Evolutionary conservation across 2,113 vertebrate species (phyloP), one percentile per base, ranked within the genome.

Genomic region (Piaya cayana): DNA sequence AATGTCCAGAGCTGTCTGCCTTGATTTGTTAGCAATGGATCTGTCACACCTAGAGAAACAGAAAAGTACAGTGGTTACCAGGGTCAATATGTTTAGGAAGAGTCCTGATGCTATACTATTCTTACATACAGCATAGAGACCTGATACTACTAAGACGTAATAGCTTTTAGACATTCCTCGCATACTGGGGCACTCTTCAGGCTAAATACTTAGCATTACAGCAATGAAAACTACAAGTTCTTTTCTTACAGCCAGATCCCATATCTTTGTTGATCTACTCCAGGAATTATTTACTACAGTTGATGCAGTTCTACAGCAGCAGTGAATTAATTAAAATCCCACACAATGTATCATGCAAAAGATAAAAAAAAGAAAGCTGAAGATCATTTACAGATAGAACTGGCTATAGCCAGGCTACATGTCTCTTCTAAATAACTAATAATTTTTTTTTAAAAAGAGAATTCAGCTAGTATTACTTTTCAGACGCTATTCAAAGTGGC

Each of bases 1-100:
- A 67, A 99, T 98, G 53, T 99, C 99, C 75, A 98, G 96, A 78
- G 99, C 99, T 19, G 98, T 99, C 93, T 99, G 99, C 8, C 96
- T 98, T 34, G 99, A 99, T 64, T 97, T 97, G 97, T 99, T 99
- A 70, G 98, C 65, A 1, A 97, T 43, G 64, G 97, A 97, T 55
- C 90, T 98, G 92, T 99, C 98, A 86, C 99, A 99, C 80, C 99
- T 99, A 58, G 4, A 91, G 39, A 88, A 70, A 52, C 25, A 95
- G 72, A 78, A 70, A 93, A 94, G 43, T 86, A 84, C 19, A 78
- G 20, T 29, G 8, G 30, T 87, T 87, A 93, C 18, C 13, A 36
- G 5, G 18, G 14, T 34, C 67, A 83, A 4, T 62, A 43, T 5
- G 13, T 64, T 71, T 37, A 80, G 25, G 11, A 81, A 74, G 15